Conservation (phyloP, 2,113 vertebrate species). For the Hippopotamus amphibius region DNA sequence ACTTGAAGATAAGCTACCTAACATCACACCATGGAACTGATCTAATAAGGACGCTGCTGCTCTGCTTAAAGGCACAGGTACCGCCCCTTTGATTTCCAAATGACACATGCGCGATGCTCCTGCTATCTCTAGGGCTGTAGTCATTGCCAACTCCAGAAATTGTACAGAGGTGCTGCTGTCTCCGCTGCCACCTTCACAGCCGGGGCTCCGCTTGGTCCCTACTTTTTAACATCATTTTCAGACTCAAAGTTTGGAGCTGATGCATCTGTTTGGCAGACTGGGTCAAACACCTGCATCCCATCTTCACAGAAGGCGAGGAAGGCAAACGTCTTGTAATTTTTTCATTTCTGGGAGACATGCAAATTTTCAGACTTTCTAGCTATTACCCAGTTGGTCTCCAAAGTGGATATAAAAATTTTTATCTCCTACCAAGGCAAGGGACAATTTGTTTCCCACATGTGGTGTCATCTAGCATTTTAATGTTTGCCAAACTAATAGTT, state of each 20-base stretch:
- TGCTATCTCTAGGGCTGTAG: not conserved
- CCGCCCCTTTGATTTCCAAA: not conserved
- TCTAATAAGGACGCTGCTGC: not conserved
- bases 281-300: constrained; percentile 24
- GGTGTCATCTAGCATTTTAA: constrained; percentile 21
- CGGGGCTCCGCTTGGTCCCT: not conserved
- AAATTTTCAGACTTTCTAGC: constrained; percentile 30
- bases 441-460: constrained; percentile 6
- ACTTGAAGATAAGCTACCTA: not conserved
- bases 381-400: not conserved
- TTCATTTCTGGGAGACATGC: not conserved
- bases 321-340: not conserved
- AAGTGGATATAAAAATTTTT: constrained; percentile 37
- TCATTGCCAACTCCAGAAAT: constrained; percentile 4
- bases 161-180: not conserved
- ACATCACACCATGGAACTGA: not conserved
- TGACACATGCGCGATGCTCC: not conserved
- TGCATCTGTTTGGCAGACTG: constrained; percentile 45
- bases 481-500: not conserved
- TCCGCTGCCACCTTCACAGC: not conserved
- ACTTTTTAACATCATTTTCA: constrained; percentile 21
- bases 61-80: not conserved
- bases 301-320: not conserved
- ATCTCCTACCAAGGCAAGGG: constrained; percentile 6
- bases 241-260: constrained; percentile 9